Percentiles rank a stretch among this genome's conserved stretches.
These are phyloP conservation scores for Rallus limicola DNA, from an alignment of 2,113 vertebrate species.

Conservation along the genomic window DNA sequence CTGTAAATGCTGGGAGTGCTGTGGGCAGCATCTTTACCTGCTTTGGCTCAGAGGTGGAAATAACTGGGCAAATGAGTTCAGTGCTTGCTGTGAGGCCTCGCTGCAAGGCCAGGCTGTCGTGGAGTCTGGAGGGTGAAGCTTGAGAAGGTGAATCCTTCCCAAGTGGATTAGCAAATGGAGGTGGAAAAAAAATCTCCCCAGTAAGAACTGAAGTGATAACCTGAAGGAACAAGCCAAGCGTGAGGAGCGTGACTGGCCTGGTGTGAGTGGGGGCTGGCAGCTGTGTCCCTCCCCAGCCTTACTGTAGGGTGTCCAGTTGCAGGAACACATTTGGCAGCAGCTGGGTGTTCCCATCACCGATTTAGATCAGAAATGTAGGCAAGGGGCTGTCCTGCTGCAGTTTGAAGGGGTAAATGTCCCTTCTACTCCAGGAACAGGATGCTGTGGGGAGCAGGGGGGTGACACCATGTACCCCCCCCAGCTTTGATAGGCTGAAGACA, in stretches of 20 bases:
- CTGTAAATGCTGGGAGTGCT: rapidly evolving
- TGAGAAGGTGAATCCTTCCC: background rate
- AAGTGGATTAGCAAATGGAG: no score
- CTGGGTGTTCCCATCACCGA: background rate
- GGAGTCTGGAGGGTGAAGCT: background rate
- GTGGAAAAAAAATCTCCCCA: background rate
- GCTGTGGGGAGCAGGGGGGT: no score
- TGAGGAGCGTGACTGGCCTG: background rate
- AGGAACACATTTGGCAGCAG: background rate
- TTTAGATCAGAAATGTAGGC: background rate
- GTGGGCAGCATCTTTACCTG: background rate
- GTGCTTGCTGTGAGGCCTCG: rapidly evolving
- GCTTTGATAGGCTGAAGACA: background rate
- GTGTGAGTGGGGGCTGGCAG: background rate
- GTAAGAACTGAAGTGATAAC: background rate
- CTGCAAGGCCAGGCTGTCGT: background rate
- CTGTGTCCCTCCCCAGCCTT: background rate
- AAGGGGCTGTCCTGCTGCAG: background rate
- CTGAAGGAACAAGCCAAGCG: rapidly evolving
- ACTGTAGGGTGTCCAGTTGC: background rate
- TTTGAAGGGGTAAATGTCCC: rapidly evolving
- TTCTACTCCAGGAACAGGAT: rapidly evolving
- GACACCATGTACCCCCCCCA: rapidly evolving
- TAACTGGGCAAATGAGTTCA: no score
- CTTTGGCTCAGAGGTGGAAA: rapidly evolving